These are phyloP conservation scores for Danio kyathit DNA, from an alignment of 2,797 vertebrate species.

Conservation along the genomic window DNA sequence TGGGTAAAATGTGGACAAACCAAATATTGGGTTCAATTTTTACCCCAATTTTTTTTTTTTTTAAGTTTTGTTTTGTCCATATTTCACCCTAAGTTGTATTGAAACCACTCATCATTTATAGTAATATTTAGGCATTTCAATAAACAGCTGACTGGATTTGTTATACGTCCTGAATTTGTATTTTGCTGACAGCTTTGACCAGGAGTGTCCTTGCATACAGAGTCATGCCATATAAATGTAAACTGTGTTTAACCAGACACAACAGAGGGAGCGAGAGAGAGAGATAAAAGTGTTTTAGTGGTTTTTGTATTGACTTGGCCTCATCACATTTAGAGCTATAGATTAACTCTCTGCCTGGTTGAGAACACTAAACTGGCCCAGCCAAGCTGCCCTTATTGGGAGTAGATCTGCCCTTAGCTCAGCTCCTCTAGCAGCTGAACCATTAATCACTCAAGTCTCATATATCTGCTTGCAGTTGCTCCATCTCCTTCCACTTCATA, in stretches of 20 bases:
- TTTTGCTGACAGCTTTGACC: not conserved
- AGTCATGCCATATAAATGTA: not conserved
- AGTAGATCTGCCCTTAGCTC: slow-evolving; percentile 36
- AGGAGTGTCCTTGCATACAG: not conserved
- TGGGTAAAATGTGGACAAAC: no score
- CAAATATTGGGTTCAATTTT: no score
- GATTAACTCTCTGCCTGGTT: slow-evolving; percentile 14
- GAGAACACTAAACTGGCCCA: slow-evolving; percentile 27
- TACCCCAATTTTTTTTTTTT: no score
- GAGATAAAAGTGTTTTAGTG: not conserved
- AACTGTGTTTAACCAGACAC: not conserved
- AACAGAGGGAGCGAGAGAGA: not conserved
- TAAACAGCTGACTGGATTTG: not conserved
- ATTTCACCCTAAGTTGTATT: no score
- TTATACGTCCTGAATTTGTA: not conserved
- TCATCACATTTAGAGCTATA: slow-evolving; percentile 12
- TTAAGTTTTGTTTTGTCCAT: no score
- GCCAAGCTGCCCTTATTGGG: slow-evolving; percentile 68
- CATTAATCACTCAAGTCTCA: slow-evolving; percentile 66
- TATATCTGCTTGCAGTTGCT: slow-evolving; percentile 67
- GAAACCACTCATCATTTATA: no score
- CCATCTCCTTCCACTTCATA: slow-evolving; percentile 17
- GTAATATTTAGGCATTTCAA: no score
- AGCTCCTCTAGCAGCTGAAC: slow-evolving; percentile 70
- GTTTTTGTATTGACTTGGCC: slow-evolving; percentile 24